phyloP scores from a whole-genome alignment of 1,140 invertebrate species.

The Zaprionus inermis region DNA sequence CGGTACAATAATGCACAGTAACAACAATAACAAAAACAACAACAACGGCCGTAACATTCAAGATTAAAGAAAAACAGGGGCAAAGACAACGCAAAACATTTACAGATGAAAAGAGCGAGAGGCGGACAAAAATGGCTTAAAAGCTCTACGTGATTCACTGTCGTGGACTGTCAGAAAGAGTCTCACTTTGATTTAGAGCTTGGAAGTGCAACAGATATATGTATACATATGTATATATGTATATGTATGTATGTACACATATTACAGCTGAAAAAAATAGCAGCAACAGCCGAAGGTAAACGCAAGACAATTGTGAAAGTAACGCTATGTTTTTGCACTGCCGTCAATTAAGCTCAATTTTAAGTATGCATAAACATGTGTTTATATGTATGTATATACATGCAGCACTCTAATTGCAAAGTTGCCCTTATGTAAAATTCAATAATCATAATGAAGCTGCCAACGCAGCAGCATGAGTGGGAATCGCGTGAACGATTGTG shows the following conservation, averaged over 20 bases:
- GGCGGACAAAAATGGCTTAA: constrained; percentile 10
- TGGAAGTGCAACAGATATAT: constrained; percentile 4
- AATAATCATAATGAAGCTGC: constrained; percentile 40
- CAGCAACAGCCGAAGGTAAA: constrained; percentile 4
- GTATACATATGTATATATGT: no score
- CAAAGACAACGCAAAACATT: constrained; percentile 22
- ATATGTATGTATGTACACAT: not conserved
- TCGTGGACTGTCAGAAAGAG: constrained; percentile 10
- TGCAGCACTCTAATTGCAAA: constrained; percentile 41
- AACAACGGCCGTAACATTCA: constrained; percentile 14
- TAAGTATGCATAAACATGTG: constrained; percentile 18
- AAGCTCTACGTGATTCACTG: constrained; percentile 25
- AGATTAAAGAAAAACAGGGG: constrained; percentile 33
- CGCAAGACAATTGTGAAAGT: constrained; percentile 39
- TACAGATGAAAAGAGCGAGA: not conserved
- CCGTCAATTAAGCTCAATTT: constrained; percentile 19
- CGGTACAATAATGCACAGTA: constrained; percentile 1
- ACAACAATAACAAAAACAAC: constrained; percentile 26
- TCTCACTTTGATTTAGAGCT: constrained; percentile 17
- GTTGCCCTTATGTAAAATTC: constrained; percentile 33
- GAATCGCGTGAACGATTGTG: constrained; percentile 9
- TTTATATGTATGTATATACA: constrained; percentile 8
- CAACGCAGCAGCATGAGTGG: constrained; percentile 29
- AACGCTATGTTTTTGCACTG: constrained; percentile 12
- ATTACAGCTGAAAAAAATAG: constrained; percentile 3